Base-by-base conservation (phyloP, 2,113 vertebrate species). In the Pagrus major region DNA sequence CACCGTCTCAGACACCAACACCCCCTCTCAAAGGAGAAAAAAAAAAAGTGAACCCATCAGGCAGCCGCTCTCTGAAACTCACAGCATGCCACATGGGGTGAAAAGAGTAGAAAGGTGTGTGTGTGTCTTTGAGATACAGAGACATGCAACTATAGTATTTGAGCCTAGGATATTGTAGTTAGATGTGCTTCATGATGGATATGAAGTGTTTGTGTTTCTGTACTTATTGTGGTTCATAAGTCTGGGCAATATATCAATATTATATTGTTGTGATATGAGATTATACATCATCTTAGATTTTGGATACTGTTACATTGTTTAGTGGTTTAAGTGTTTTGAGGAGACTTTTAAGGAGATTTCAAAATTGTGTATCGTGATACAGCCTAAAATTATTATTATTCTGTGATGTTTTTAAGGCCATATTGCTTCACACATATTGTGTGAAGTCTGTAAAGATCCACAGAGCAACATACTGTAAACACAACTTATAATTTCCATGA, bases 1-100 rank as follows among this genome's bases (percentile, higher is more conserved):
- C 93, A 89, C 85, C 64, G 35, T 86, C 85, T 91, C 81, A 87
- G 78, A 81, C 83, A 84, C 78, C 81, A 71, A 61, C 84, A 83
- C 77, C 71, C 76, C 81, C 35, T 65, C 33, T 52, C 9, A 35
- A 41, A 71, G 49, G 58, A 41, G 23, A 71, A 35, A 51, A 39
- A 47, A 73, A 76, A 60, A 61, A 80, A 47, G 52, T 82, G 59
- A 87, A 80, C 77, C 66, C 80, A 81, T 81, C 65, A 75, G 67
- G 44, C 76, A 71, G 60, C 47, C 46, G 58, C 84, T 78, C 75
- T 73, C 63, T 81, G 12, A 72, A 83, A 58, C 78, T 88, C 84
- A 59, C 64, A 82, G 84, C 56, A 51, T 76, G 84, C 71, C 69
- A 67, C 69, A 58, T 64, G 51, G 42, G 52, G 35, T 71, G 60